phyloP scores from a whole-genome alignment of 2,888 invertebrate species.

The Ichneumoninae sp. region DNA sequence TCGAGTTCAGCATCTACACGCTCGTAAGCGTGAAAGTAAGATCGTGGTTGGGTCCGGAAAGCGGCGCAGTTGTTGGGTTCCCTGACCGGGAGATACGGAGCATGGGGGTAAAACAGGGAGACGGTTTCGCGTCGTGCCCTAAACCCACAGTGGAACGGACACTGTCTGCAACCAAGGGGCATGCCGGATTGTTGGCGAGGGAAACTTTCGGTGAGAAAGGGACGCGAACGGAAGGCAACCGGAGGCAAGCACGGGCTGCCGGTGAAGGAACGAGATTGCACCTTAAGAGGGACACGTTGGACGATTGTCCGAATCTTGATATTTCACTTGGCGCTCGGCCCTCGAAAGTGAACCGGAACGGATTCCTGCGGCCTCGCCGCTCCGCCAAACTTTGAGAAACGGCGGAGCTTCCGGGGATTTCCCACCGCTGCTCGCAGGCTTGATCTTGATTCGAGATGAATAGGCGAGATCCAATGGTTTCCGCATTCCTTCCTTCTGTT shows the following conservation, averaged over 20 bases:
- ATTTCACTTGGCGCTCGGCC: slow-evolving; percentile 15
- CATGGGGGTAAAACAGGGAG: background rate
- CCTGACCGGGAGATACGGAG: slow-evolving; percentile 15
- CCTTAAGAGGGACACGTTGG: background rate
- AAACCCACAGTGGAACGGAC: slow-evolving; percentile 6
- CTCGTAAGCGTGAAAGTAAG: slow-evolving; percentile 39
- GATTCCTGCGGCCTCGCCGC: background rate
- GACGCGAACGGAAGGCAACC: slow-evolving; percentile 11
- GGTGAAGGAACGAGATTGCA: slow-evolving; percentile 1
- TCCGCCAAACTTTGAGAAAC: background rate
- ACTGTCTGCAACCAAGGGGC: background rate
- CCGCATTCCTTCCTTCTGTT: background rate
- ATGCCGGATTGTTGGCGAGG: slow-evolving; percentile 1
- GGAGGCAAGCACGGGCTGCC: background rate
- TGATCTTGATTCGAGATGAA: background rate
- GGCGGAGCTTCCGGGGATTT: background rate
- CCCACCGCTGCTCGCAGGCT: background rate
- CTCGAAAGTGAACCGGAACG: background rate
- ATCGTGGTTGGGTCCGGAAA: slow-evolving; percentile 15
- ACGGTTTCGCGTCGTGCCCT: slow-evolving; percentile 1
- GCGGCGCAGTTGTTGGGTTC: slow-evolving; percentile 13
- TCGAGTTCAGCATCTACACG: background rate
- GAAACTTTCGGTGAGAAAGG: slow-evolving; percentile 34
- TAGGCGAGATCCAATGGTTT: background rate
- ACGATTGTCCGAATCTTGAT: slow-evolving; percentile 53